These are phyloP conservation scores for Meta bourneti DNA, from an alignment of 2,888 invertebrate genomes.

Conservation along the genomic window DNA sequence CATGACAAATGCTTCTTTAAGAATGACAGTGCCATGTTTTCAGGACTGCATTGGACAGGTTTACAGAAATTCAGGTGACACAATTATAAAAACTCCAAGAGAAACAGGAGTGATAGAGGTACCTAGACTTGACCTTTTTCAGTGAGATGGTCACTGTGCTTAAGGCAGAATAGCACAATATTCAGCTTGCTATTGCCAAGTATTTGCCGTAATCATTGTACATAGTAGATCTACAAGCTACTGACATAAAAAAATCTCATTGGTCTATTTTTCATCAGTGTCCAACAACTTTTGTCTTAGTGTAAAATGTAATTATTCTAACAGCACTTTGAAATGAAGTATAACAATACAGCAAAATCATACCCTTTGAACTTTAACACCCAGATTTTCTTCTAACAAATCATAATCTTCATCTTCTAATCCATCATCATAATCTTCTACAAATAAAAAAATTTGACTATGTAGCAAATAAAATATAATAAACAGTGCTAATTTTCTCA, in stretches of 20 bases:
- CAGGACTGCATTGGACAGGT: too few species aligned
- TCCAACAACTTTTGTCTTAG: background rate
- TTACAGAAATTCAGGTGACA: too few species aligned
- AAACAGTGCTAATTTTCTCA: background rate
- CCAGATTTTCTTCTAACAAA: constrained; percentile 97
- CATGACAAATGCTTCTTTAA: too few species aligned
- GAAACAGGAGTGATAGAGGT: too few species aligned
- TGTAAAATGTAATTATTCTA: background rate
- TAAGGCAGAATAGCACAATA: too few species aligned
- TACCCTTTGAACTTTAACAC: constrained; percentile 94
- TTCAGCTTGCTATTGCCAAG: too few species aligned
- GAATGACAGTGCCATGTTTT: too few species aligned
- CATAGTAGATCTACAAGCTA: background rate
- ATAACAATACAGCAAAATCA: constrained; percentile 69
- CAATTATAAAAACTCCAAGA: too few species aligned
- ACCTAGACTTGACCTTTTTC: too few species aligned
- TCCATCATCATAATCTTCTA: constrained; percentile 87
- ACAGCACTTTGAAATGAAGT: background rate
- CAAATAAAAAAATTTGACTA: background rate
- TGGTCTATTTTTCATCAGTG: background rate
- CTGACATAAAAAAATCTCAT: too few species aligned
- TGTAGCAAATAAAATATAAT: background rate
- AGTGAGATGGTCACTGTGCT: too few species aligned
- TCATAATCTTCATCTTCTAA: constrained; percentile 99
- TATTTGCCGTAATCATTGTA: background rate